These are phyloP conservation scores for Poeciliopsis gracilis DNA, from an alignment of 2,797 vertebrate species.

Conservation along the genomic window DNA sequence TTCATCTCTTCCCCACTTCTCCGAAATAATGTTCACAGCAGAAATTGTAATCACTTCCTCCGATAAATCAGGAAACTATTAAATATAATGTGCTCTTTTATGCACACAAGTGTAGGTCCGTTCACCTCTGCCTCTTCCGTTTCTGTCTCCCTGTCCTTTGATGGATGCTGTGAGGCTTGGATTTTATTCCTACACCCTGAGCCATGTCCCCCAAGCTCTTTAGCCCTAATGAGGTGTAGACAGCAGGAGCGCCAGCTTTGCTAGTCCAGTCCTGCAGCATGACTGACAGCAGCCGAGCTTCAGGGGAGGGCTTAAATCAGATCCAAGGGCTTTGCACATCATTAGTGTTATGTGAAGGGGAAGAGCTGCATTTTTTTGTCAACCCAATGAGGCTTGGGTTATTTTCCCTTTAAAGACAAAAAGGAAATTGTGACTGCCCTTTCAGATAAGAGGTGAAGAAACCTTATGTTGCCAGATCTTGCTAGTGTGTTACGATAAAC, in stretches of 20 bases:
- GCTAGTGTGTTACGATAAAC: neutral
- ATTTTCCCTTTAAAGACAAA: neutral
- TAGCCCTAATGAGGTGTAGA: constrained; percentile 72
- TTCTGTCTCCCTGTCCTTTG: constrained; percentile 12
- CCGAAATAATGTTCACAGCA: constrained; percentile 33
- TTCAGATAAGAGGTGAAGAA: neutral
- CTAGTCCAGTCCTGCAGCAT: constrained; percentile 47
- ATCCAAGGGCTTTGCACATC: constrained; percentile 71
- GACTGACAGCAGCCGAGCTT: constrained; percentile 63
- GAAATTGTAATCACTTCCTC: constrained; percentile 20
- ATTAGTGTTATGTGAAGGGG: constrained; percentile 60
- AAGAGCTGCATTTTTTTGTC: constrained; percentile 8
- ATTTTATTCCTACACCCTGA: constrained; percentile 40
- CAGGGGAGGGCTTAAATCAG: constrained; percentile 55
- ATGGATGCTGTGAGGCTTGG: constrained; percentile 32
- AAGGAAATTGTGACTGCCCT: neutral
- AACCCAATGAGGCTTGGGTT: neutral
- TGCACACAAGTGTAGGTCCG: constrained; percentile 23
- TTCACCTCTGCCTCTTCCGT: neutral
- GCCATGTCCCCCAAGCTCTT: constrained; percentile 47
- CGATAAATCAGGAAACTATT: constrained; percentile 37
- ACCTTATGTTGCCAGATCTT: neutral
- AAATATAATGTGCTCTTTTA: constrained; percentile 43
- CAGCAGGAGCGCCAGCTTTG: constrained; percentile 55
- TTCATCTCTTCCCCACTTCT: constrained; percentile 24